phyloP scores from a whole-genome alignment of 1,140 invertebrate species.

The Drosophila pectinifera region DNA sequence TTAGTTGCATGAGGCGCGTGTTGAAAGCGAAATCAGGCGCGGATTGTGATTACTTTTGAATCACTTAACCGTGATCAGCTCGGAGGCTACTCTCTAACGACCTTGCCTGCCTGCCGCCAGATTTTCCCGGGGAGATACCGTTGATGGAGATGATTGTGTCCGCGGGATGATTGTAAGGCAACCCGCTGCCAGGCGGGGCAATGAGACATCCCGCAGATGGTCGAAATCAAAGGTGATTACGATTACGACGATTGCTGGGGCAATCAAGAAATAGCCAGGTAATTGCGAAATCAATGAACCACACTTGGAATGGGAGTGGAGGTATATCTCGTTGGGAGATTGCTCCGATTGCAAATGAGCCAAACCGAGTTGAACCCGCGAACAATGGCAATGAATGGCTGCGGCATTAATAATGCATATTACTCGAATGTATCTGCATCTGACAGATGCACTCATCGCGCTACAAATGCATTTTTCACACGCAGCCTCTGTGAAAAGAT shows the following conservation, averaged over 20 bases:
- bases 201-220: conserved; percentile 36
- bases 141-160: conserved; percentile 40
- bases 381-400: conserved; percentile 58
- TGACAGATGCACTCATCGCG: conserved; percentile 53
- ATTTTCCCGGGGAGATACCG: conserved; percentile 55
- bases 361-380: conserved; percentile 49
- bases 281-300: conserved; percentile 69
- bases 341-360: conserved; percentile 40
- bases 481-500: conserved; percentile 55
- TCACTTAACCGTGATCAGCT: conserved; percentile 54
- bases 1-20: conserved; percentile 64
- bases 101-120: conserved; percentile 58
- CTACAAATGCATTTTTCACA: conserved; percentile 64
- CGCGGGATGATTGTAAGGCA: conserved; percentile 64
- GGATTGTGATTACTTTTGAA: conserved; percentile 53
- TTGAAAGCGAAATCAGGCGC: conserved; percentile 74
- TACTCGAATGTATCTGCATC: conserved; percentile 26
- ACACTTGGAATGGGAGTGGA: conserved; percentile 14
- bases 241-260: conserved; percentile 16
- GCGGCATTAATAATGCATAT: conserved; percentile 56
- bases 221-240: conserved; percentile 54
- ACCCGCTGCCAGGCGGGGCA: conserved; percentile 39
- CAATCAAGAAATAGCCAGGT: conserved; percentile 38
- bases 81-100: conserved; percentile 67
- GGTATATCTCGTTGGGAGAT: conserved; percentile 16